These are phyloP conservation scores for Dromiciops gliroides DNA, from an alignment of 2,113 vertebrate genomes.

Conservation along the genomic window DNA sequence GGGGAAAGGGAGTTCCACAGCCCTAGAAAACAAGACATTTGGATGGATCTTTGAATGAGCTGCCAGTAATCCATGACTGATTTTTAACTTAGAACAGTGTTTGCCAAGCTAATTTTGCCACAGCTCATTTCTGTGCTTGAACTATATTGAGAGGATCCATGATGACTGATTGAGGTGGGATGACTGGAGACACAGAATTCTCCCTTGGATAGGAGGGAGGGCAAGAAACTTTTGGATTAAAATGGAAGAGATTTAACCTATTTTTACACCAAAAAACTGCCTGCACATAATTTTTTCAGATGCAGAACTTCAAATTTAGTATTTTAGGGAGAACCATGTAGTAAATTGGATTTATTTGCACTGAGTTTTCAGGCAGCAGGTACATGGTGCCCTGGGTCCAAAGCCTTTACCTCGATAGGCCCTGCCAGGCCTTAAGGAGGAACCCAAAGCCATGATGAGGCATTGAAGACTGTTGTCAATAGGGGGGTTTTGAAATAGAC, in stretches of 20 bases:
- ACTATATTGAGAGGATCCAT: neutral
- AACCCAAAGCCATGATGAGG: neutral
- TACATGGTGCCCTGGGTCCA: neutral
- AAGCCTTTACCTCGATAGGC: neutral
- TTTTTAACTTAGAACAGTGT: neutral
- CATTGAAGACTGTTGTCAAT: neutral
- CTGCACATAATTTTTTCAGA: neutral
- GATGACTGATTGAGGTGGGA: neutral
- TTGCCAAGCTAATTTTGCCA: neutral
- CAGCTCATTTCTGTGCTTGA: neutral
- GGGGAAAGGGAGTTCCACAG: neutral
- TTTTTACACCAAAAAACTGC: neutral
- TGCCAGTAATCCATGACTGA: slow-evolving; percentile 25
- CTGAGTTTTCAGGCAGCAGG: neutral
- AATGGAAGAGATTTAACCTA: neutral
- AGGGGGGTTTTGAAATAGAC: neutral
- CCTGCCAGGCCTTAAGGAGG: neutral
- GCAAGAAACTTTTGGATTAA: neutral
- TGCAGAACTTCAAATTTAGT: neutral
- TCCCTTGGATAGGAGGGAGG: neutral
- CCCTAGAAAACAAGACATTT: slow-evolving; percentile 49
- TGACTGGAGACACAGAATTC: neutral
- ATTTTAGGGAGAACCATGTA: neutral
- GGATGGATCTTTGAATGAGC: slow-evolving; percentile 51
- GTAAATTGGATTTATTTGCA: neutral